Evolutionary conservation across 2,888 invertebrate genomes (phyloP).

Genomic region (Chironomus riparius): DNA sequence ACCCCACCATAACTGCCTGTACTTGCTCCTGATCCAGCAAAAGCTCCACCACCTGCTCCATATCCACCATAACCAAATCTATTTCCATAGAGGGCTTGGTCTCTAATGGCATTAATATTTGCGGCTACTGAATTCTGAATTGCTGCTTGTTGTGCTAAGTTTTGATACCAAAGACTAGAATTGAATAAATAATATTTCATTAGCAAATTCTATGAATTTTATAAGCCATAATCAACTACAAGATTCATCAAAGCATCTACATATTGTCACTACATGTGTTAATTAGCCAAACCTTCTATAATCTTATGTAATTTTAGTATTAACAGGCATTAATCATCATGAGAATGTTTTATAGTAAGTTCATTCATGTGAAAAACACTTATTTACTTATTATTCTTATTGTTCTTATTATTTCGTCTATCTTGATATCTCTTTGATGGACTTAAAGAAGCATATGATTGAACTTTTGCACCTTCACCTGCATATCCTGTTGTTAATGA

Average conservation of each 20-base stretch:
- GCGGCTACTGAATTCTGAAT: not conserved
- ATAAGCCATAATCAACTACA: not conserved
- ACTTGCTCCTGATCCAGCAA: not conserved
- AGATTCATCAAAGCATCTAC: conserved; percentile 9
- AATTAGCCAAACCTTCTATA: no score
- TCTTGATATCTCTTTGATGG: no score
- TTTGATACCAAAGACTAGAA: conserved; percentile 28
- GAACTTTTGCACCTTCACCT: no score
- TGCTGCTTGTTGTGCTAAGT: conserved; percentile 28
- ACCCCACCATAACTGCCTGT: not conserved
- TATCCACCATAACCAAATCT: conserved; percentile 3
- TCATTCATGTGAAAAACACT: no score
- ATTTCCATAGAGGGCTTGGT: conserved; percentile 21
- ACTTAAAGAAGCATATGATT: no score
- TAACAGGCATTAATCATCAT: no score
- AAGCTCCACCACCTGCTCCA: conserved; percentile 24
- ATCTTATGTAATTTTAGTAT: no score
- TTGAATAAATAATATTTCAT: not conserved
- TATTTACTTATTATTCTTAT: no score
- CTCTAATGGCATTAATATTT: not conserved
- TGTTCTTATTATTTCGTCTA: no score
- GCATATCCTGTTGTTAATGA: no score
- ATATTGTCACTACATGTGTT: not conserved
- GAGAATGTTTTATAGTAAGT: no score
- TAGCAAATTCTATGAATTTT: not conserved